These are phyloP conservation scores for Cisticola juncidis DNA, from an alignment of 2,113 vertebrate genomes.

Conservation along the genomic window DNA sequence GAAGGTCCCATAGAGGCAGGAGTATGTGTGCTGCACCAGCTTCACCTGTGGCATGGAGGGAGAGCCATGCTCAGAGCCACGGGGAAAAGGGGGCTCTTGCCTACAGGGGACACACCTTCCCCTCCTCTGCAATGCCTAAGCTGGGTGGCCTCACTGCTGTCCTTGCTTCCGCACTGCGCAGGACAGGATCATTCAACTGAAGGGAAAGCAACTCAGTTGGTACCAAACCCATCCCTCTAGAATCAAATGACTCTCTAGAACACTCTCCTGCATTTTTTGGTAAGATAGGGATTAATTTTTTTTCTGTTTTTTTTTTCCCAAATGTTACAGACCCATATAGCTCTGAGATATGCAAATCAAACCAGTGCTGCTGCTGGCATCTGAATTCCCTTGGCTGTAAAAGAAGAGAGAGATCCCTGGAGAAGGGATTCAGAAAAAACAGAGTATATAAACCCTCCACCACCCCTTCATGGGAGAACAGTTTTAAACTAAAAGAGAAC, in stretches of 20 bases:
- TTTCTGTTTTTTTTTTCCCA: neutral
- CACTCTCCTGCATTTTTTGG: neutral
- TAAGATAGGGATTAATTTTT: neutral
- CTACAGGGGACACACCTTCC: accelerated
- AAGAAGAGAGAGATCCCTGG: neutral
- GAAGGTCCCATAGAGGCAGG: slow-evolving; percentile 97
- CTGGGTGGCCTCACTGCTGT: neutral
- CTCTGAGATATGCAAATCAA: neutral
- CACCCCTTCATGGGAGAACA: neutral
- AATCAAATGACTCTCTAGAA: neutral
- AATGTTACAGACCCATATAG: neutral
- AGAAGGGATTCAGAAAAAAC: neutral
- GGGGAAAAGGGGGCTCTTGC: neutral
- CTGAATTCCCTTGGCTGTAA: neutral
- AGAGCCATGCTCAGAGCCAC: neutral
- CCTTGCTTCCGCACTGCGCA: neutral
- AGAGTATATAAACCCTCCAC: neutral
- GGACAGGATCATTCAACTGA: neutral
- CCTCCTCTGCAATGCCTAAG: neutral
- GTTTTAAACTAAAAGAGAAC: neutral
- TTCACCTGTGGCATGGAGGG: slow-evolving; percentile 82
- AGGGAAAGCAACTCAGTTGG: neutral
- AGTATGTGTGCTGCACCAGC: slow-evolving; percentile 97
- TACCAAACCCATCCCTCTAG: neutral
- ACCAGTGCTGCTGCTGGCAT: neutral